Evolutionary conservation across 2,797 vertebrate genomes (phyloP).

Genomic region (Toxotes lorentzi): DNA sequence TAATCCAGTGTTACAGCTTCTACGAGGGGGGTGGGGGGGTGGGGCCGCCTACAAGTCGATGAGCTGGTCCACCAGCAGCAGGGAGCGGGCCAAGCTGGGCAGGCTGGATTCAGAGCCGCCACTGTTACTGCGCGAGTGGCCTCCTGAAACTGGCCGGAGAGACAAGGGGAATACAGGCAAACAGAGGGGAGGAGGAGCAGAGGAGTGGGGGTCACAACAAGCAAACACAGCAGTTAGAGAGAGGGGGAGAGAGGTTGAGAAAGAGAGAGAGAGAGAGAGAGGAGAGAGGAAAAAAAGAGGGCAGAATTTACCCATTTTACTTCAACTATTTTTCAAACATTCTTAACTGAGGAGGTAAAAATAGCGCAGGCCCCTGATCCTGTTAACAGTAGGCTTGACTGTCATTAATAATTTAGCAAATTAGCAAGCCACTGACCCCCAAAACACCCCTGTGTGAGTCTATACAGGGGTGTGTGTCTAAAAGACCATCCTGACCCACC

Average conservation of each 20-base stretch:
- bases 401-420: background rate
- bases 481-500: conserved; percentile 18
- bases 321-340: conserved; percentile 39
- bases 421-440: conserved; percentile 27
- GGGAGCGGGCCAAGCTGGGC: conserved; percentile 98
- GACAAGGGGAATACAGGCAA: conserved; percentile 72
- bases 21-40: conserved; percentile 38
- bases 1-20: conserved; percentile 77
- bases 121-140: conserved; percentile 99
- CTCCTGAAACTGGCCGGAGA: conserved; percentile 95
- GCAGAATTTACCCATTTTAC: conserved; percentile 65
- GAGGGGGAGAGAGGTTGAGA: conserved; percentile 44
- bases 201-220: conserved; percentile 63
- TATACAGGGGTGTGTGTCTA: background rate
- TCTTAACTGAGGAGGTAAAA: conserved; percentile 26
- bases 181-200: conserved; percentile 49
- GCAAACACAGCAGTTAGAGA: conserved; percentile 63
- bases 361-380: conserved; percentile 22
- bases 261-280: conserved; percentile 38
- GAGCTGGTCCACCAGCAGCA: conserved; percentile 99
- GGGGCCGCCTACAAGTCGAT: conserved; percentile 90
- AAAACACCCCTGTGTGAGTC: background rate
- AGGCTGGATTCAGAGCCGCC: conserved; percentile 98
- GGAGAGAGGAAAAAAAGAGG: conserved; percentile 44
- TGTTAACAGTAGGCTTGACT: conserved; percentile 8